phyloP scores from a whole-genome alignment of 2,888 invertebrate genomes.

The Macaria notata region DNA sequence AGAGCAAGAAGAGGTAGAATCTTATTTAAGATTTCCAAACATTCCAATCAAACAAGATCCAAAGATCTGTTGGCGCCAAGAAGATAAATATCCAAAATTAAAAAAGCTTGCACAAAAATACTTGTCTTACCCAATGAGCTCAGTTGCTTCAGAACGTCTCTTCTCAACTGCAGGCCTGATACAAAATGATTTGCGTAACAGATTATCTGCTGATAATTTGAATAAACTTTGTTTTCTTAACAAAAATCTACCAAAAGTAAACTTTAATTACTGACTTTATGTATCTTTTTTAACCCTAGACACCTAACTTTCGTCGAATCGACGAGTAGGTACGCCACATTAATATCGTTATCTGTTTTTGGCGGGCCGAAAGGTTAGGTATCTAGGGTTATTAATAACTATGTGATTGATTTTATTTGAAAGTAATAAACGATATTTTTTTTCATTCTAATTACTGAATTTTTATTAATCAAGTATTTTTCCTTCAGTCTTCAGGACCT shows the following conservation, averaged over 20 bases:
- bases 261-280: no score
- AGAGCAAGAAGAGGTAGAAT: neutral
- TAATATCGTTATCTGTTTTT: no score
- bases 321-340: no score
- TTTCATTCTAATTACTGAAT: no score
- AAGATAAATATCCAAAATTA: neutral
- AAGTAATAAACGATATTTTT: no score
- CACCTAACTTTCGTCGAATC: no score
- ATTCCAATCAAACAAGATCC: neutral
- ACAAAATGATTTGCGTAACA: neutral
- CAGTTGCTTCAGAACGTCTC: neutral
- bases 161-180: neutral
- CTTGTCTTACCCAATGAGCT: neutral
- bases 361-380: no score
- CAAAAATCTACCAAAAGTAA: neutral
- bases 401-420: no score
- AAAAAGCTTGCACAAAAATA: conserved; percentile 1
- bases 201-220: neutral
- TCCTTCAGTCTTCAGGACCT: no score
- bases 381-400: no score
- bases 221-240: neutral
- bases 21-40: neutral
- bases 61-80: neutral
- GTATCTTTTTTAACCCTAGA: no score
- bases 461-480: no score